Conservation (phyloP, 2,797 vertebrate species). For the Coregonus suidteri region DNA sequence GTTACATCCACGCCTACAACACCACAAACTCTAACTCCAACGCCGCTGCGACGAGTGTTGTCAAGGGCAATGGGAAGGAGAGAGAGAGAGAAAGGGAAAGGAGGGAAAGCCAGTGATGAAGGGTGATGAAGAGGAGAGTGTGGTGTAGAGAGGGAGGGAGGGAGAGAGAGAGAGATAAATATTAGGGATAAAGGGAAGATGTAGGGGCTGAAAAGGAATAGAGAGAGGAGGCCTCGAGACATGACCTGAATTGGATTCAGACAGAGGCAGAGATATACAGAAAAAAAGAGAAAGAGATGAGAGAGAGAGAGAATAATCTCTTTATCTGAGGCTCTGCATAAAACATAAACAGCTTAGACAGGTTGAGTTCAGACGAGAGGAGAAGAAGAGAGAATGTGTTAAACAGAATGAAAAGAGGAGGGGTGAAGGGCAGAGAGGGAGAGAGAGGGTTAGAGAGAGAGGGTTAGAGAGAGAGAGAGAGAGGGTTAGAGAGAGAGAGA, state of each 20-base stretch:
- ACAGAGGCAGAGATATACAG: neutral
- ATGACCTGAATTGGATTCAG: neutral
- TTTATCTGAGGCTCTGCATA: neutral
- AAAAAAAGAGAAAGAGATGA: neutral
- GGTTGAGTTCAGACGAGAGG: neutral
- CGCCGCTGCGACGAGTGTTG: slow-evolving; percentile 34
- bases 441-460: neutral
- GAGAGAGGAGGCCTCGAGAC: neutral
- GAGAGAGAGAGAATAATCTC: neutral
- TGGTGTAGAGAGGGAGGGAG: neutral
- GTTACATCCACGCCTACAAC: slow-evolving; percentile 76
- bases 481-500: no score
- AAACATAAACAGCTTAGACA: neutral
- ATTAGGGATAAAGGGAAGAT: neutral
- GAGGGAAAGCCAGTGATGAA: slow-evolving; percentile 23
- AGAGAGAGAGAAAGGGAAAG: slow-evolving; percentile 36
- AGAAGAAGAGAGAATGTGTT: neutral
- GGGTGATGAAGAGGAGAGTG: slow-evolving; percentile 36
- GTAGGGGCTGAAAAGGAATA: neutral
- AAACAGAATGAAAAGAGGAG: neutral
- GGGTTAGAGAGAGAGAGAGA: no score
- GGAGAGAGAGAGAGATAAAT: neutral
- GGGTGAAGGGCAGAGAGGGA: neutral
- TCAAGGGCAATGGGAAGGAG: slow-evolving; percentile 52
- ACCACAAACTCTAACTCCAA: slow-evolving; percentile 78